These are phyloP conservation scores for Apogon hyalosoma DNA, from an alignment of 2,797 vertebrate species.

Conservation along the genomic window DNA sequence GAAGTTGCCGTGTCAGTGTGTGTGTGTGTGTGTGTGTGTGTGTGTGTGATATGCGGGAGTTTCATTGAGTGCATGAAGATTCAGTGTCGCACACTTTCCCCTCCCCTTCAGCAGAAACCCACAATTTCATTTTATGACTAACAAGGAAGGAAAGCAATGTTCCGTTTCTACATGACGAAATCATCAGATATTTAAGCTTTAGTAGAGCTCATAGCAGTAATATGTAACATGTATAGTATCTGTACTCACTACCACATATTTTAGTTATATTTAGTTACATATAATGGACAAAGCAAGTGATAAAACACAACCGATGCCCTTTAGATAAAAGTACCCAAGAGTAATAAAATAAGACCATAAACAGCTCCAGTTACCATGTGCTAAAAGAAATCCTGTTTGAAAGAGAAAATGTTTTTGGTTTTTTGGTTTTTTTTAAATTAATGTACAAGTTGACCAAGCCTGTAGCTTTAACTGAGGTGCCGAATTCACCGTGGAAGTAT, in stretches of 20 bases:
- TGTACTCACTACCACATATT: too few relatives aligned
- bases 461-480: neutral
- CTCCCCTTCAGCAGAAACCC: slow-evolving; percentile 35
- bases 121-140: neutral
- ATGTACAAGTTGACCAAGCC: too few relatives aligned
- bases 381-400: neutral
- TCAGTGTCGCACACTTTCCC: neutral
- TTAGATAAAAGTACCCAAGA: neutral
- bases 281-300: neutral
- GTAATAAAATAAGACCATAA: too few relatives aligned
- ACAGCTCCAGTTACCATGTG: too few relatives aligned
- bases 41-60: neutral
- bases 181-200: too few relatives aligned
- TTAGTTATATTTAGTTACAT: too few relatives aligned
- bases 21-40: neutral
- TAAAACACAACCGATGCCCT: too few relatives aligned
- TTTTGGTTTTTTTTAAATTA: too few relatives aligned
- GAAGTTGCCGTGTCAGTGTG: slow-evolving; percentile 49
- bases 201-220: too few relatives aligned
- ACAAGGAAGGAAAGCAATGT: too few relatives aligned
- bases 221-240: too few relatives aligned
- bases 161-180: too few relatives aligned
- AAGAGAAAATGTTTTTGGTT: neutral
- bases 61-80: slow-evolving; percentile 6
- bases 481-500: neutral